Evolutionary conservation across 1,140 invertebrate species (phyloP).

Genomic region (Lysiphlebus fabarum): DNA sequence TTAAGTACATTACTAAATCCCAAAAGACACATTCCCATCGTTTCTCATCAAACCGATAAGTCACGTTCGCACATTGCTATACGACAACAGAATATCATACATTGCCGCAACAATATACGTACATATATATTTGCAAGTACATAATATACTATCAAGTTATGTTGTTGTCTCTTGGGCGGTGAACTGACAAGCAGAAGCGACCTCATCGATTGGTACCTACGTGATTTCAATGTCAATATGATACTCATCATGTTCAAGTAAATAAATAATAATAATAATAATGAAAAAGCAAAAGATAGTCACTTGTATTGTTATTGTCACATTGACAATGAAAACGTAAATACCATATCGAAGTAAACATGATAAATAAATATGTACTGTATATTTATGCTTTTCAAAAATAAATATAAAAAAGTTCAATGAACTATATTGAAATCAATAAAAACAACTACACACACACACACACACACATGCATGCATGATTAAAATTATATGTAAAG

Average conservation of each 20-base stretch:
- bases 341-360: background rate
- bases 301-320: background rate
- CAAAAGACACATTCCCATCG: slow-evolving; percentile 18
- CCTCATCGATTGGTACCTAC: slow-evolving; percentile 31
- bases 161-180: too few relatives aligned
- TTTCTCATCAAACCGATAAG: slow-evolving; percentile 20
- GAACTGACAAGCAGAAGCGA: slow-evolving; percentile 28
- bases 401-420: background rate
- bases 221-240: slow-evolving; percentile 37
- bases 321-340: background rate
- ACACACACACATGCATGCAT: too few relatives aligned
- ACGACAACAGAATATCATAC: slow-evolving; percentile 27
- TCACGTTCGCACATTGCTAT: slow-evolving; percentile 19
- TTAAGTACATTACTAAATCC: slow-evolving; percentile 2
- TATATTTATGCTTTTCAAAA: too few relatives aligned
- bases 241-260: slow-evolving; percentile 13
- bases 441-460: too few relatives aligned
- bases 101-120: slow-evolving; percentile 17
- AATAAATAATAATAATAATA: slow-evolving; percentile 4
- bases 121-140: slow-evolving; percentile 23
- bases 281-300: background rate
- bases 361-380: background rate
- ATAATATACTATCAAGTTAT: slow-evolving; percentile 14
- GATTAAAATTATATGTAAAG: too few relatives aligned
- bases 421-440: background rate